These are phyloP conservation scores for Caracal caracal DNA, from an alignment of 2,113 vertebrate genomes.

Conservation along the genomic window DNA sequence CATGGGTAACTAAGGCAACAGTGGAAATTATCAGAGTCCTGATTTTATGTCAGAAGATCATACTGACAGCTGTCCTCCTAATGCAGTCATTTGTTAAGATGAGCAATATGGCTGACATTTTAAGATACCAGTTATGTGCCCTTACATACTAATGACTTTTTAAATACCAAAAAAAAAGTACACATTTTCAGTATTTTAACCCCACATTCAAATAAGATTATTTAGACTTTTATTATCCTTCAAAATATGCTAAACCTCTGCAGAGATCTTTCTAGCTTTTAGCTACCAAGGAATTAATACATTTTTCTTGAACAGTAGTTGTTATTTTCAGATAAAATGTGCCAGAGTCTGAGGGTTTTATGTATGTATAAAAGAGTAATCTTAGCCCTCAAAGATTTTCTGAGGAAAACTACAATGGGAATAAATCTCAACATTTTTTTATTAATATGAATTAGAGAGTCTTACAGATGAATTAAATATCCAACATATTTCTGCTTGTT, in stretches of 20 bases:
- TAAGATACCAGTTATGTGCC: not conserved
- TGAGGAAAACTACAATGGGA: slow-evolving; percentile 30
- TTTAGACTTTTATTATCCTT: not conserved
- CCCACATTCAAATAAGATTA: slow-evolving; percentile 51
- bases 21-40: not conserved
- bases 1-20: not conserved
- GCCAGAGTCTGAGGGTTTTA: not conserved
- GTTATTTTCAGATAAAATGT: slow-evolving; percentile 38
- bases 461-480: slow-evolving; percentile 35
- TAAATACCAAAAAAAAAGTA: slow-evolving; percentile 32
- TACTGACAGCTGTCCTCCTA: not conserved
- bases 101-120: not conserved
- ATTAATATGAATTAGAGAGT: slow-evolving; percentile 56
- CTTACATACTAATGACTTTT: slow-evolving; percentile 16
- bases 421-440: slow-evolving; percentile 41
- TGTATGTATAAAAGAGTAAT: slow-evolving; percentile 41
- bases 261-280: slow-evolving; percentile 56
- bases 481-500: slow-evolving; percentile 13
- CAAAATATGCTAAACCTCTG: slow-evolving; percentile 57
- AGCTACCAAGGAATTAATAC: slow-evolving; percentile 19
- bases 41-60: not conserved
- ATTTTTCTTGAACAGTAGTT: slow-evolving; percentile 49
- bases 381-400: slow-evolving; percentile 30
- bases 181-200: slow-evolving; percentile 61
- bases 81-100: not conserved